Evolutionary conservation across 2,888 invertebrate species (phyloP).

Genomic region (Limnephilus lunatus): DNA sequence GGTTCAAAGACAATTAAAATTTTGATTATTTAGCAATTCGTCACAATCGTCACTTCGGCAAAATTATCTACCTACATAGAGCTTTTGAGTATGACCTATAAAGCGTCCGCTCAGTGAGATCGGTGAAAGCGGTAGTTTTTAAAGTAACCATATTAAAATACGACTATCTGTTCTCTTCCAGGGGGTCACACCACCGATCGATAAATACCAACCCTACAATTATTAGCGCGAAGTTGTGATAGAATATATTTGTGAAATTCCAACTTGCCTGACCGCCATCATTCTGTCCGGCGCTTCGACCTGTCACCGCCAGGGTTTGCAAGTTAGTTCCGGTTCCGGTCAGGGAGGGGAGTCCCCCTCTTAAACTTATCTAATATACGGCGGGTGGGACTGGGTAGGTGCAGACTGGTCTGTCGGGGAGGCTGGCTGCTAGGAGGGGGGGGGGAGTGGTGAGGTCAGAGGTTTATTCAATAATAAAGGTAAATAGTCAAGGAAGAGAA

Average conservation of each 20-base stretch:
- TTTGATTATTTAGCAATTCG: too few relatives aligned
- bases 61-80: too few relatives aligned
- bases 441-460: neutral
- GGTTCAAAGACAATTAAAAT: too few relatives aligned
- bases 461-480: neutral
- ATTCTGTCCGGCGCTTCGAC: constrained; percentile 39
- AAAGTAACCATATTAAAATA: neutral
- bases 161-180: neutral
- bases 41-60: too few relatives aligned
- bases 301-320: constrained; percentile 39
- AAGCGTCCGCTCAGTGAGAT: neutral
- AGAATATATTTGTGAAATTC: neutral
- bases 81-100: too few relatives aligned
- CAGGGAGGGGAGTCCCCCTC: constrained; percentile 31
- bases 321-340: constrained; percentile 50
- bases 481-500: too few relatives aligned
- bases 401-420: neutral
- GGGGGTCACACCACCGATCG: neutral
- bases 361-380: constrained; percentile 35
- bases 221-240: neutral
- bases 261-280: constrained; percentile 24
- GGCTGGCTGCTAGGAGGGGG: neutral
- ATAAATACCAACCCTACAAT: neutral
- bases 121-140: neutral
- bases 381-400: neutral